A percentile compares a stretch with the other conserved stretches of the same genome.
Evolutionary conservation across 2,888 invertebrate species (phyloP).

Genomic region (Spisula subtruncata): DNA sequence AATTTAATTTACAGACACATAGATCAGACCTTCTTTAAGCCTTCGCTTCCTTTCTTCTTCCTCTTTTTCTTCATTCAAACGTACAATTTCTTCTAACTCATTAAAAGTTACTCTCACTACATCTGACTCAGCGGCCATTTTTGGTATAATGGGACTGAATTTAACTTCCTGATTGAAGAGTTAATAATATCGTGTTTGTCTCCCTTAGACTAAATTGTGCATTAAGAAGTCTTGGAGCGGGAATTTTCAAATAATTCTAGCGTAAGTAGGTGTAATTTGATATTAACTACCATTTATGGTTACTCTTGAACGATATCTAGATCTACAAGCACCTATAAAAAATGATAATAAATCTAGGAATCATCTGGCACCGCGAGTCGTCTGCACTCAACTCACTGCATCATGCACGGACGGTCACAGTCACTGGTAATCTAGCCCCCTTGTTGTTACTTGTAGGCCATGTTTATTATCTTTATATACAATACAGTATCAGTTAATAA

Average conservation of each 20-base stretch:
- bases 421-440: too few relatives aligned
- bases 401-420: too few relatives aligned
- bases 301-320: background rate
- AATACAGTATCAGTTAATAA: too few relatives aligned
- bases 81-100: slow-evolving; percentile 76
- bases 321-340: too few relatives aligned
- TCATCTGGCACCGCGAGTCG: background rate
- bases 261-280: background rate
- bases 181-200: slow-evolving; percentile 1
- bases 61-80: slow-evolving; percentile 67
- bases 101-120: slow-evolving; percentile 77
- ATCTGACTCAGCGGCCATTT: slow-evolving; percentile 75
- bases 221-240: background rate
- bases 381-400: background rate
- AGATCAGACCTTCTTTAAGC: slow-evolving; percentile 55
- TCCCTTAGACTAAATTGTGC: slow-evolving; percentile 22
- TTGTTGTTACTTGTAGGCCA: too few relatives aligned
- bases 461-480: too few relatives aligned
- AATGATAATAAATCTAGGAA: too few relatives aligned
- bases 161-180: slow-evolving; percentile 46
- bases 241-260: background rate
- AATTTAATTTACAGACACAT: background rate
- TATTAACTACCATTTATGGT: background rate
- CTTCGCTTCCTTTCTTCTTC: slow-evolving; percentile 61
- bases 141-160: slow-evolving; percentile 58